Evolutionary conservation across 2,797 vertebrate species (phyloP), one percentile per base, ranked within the genome.

Genomic region (Denticeps clupeoides): DNA sequence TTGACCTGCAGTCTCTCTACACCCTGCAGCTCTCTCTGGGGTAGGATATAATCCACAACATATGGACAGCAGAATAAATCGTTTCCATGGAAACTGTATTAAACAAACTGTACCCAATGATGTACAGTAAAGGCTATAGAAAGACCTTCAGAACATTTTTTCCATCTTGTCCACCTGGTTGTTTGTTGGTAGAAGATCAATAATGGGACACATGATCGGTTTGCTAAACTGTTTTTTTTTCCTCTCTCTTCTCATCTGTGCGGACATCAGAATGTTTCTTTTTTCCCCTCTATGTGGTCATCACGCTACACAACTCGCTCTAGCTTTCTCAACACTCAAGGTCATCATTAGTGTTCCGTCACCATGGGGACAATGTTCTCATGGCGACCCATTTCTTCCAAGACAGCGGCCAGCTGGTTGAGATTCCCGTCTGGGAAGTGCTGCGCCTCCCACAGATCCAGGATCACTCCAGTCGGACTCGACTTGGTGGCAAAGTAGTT

Each of bases 61-160:
- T 83, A 85, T 88, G 87, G 89, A 93, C 83, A 84, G 84, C 83
- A 82, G 87, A 83, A 84, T 84, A 88, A 85, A 85, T 79, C 80
- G 87, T 93, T 91, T 87, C 89, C 87, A 90, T 88, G 86, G 89
- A 91, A 91, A 93, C 89, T 82, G 85, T 88, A 88, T 71, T 87
- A 73, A 55, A 70, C 80, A 83, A 87, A 85, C 88, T 88, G 86
- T 88, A 89, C 85, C 78, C 78, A 83, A 82, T 82, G 82, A 81
- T 48, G 83, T 85, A 87, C 87, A 88, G 87, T 84, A 82, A 79
- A 83, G 84, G 62, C 68, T 73, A 38, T 35, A 35, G 32, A 35
- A 35, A 35, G 35, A 35, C 32, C 32, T 35, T 35, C 35, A 15
- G 13, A 35, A 35, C 12, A 19, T 16, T 33, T 27, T 11, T 40